Percentiles rank a stretch among this genome's conserved stretches.
Evolutionary conservation across 2,888 invertebrate genomes (phyloP).

Genomic region (Pimpla rufipes): DNA sequence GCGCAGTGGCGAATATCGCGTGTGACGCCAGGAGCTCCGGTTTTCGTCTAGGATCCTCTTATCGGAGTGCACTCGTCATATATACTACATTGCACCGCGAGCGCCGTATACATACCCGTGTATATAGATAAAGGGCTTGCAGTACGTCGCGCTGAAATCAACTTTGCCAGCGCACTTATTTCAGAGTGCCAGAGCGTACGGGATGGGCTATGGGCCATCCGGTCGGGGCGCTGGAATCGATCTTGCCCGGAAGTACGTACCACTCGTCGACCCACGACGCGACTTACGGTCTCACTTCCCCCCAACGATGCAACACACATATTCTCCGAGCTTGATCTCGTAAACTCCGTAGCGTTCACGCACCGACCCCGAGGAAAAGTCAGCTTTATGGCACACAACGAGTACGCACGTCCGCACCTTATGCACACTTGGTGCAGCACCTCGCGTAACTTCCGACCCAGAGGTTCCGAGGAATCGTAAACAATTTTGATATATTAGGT

Average conservation of each 20-base stretch:
- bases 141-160: slow-evolving; percentile 40
- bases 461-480: slow-evolving; percentile 1
- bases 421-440: not conserved
- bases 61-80: slow-evolving; percentile 30
- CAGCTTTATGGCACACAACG: slow-evolving; percentile 15
- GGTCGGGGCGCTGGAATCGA: slow-evolving; percentile 42
- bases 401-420: slow-evolving; percentile 23
- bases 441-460: not conserved
- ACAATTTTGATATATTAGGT: slow-evolving; percentile 25
- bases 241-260: slow-evolving; percentile 37
- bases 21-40: slow-evolving; percentile 34
- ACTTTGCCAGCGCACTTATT: slow-evolving; percentile 63
- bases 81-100: not conserved
- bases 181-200: slow-evolving; percentile 46
- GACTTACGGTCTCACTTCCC: slow-evolving; percentile 9
- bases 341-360: slow-evolving; percentile 18
- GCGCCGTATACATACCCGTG: not conserved
- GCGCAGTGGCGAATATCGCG: slow-evolving; percentile 48
- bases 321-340: slow-evolving; percentile 35
- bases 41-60: slow-evolving; percentile 45
- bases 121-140: slow-evolving; percentile 3
- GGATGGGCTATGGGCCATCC: slow-evolving; percentile 13
- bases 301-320: slow-evolving; percentile 14
- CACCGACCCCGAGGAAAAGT: slow-evolving; percentile 26
- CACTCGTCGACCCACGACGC: not conserved